Evolutionary conservation across 2,888 invertebrate species (phyloP).

Genomic region (Drosophila subquinaria): DNA sequence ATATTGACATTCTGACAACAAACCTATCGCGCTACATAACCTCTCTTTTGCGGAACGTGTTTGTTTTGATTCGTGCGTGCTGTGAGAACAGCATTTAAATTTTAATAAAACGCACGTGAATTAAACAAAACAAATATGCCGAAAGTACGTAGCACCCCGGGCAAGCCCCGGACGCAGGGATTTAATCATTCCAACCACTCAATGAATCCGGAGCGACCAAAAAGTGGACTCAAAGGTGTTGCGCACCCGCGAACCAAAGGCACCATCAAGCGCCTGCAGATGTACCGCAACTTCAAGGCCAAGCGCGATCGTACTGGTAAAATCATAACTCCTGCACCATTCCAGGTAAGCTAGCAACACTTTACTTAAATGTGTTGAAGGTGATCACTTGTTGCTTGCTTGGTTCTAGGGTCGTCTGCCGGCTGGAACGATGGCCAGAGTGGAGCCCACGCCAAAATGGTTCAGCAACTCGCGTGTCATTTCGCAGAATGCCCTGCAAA

Average conservation of each 20-base stretch:
- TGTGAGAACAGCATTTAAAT: constrained; percentile 25
- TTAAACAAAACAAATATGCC: constrained; percentile 87
- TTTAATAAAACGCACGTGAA: constrained; percentile 17
- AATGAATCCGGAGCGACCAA: constrained; percentile 96
- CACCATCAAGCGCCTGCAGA: constrained; percentile 98
- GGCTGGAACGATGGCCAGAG: constrained; percentile 95
- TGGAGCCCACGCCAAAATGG: constrained; percentile 99
- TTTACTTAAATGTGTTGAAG: rapidly evolving
- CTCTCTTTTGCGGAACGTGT: constrained; percentile 65
- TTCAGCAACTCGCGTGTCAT: constrained; percentile 99
- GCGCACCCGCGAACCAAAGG: constrained; percentile 94
- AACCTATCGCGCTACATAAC: constrained; percentile 33
- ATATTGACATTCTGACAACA: constrained; percentile 20
- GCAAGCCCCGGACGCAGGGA: constrained; percentile 93
- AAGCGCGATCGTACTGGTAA: constrained; percentile 95
- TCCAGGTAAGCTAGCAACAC: constrained; percentile 87
- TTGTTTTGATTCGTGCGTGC: constrained; percentile 66
- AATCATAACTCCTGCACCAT: constrained; percentile 97
- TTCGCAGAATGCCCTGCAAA: constrained; percentile 94
- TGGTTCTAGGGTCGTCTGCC: constrained; percentile 89
- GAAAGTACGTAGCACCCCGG: constrained; percentile 90
- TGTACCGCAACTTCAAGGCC: constrained; percentile 99
- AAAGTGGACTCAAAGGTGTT: constrained; percentile 92
- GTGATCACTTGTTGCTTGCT: constrained; percentile 5
- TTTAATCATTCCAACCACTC: constrained; percentile 95